These are phyloP conservation scores for Drosophila mayri DNA, from an alignment of 1,140 invertebrate genomes.

Conservation along the genomic window DNA sequence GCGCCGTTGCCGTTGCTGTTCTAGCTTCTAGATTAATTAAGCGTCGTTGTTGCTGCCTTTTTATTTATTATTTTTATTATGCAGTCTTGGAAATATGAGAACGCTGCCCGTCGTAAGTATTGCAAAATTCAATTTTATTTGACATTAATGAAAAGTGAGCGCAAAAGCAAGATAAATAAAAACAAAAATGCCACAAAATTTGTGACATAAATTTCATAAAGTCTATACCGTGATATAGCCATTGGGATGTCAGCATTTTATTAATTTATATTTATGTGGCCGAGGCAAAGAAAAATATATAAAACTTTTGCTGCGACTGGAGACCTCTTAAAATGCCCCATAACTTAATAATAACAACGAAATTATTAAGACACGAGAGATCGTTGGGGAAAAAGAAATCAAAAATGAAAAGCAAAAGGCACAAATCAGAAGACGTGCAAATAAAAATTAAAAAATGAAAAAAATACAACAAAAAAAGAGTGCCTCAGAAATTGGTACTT, in stretches of 20 bases:
- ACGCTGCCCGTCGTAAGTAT: conserved; percentile 12
- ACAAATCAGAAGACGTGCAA: conserved; percentile 30
- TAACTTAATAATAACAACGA: conserved; percentile 62
- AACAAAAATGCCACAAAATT: conserved; percentile 35
- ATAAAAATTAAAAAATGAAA: conserved; percentile 1
- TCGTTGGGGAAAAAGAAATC: conserved; percentile 19
- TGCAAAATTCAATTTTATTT: conserved; percentile 61
- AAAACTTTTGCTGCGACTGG: conserved; percentile 32
- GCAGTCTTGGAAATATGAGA: conserved; percentile 61
- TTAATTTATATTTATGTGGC: conserved; percentile 54
- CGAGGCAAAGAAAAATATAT: conserved; percentile 16
- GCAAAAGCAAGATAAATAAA: conserved; percentile 26
- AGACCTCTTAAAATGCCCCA: conserved; percentile 59
- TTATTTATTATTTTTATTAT: conserved; percentile 47
- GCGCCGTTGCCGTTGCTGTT: conserved; percentile 61
- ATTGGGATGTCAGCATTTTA: conserved; percentile 55
- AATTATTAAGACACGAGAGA: conserved; percentile 38
- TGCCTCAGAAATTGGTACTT: conserved; percentile 71
- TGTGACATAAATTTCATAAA: conserved; percentile 42
- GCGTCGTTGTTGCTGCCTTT: conserved; percentile 36
- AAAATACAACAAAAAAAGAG: conserved; percentile 14
- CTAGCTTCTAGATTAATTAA: conserved; percentile 71
- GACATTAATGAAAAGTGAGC: conserved; percentile 60
- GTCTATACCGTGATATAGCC: conserved; percentile 45
- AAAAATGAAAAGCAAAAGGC: conserved; percentile 35